Evolutionary conservation across 2,888 invertebrate species (phyloP), one percentile per base, ranked within the genome.

Genomic region (Conchocele bisecta): DNA sequence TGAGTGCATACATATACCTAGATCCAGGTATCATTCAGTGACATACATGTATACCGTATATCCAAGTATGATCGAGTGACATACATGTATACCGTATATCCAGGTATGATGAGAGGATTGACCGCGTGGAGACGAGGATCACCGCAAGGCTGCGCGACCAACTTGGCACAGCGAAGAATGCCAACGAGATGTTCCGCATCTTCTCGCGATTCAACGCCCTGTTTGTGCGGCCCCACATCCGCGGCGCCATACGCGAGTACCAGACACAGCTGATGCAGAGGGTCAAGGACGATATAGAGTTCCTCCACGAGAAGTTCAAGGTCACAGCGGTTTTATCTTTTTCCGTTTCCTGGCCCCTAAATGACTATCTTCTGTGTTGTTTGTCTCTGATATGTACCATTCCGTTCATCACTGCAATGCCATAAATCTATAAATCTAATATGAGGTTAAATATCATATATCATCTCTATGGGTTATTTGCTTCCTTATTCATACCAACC

Each of bases 101-200:
- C 59, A 89, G 89, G 61, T 99, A 99, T 91, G 98, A 99, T 91
- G 99, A 99, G 88, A 94, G 98, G 73, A 99, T 99, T 79, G 98
- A 99, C 91, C 95, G 98, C 70, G 99, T 99, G 2, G 99, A 99
- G 92, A 97, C 98, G 0, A 94, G 98, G 79, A 99, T 99, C 85
- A 99, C 99, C 0, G 97, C 98, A 0, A 96, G 98, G 90, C 93
- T 99, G 5, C 94, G 99, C 67, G 99, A 99, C 92, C 99, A 99
- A 91, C 93, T 99, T 37, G 99, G 98, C 57, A 98, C 98, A 0
- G 99, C 99, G 0, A 98, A 98, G 92, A 99, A 99, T 92, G 99
- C 99, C 22, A 99, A 99, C 90, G 99, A 99, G 83, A 99, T 99
- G 99, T 99, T 99, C 93, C 94, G 98, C 64, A 99, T 99, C 86